Evolutionary conservation across 2,888 invertebrate genomes (phyloP).

Genomic region (Prostheceraeus crozeri): DNA sequence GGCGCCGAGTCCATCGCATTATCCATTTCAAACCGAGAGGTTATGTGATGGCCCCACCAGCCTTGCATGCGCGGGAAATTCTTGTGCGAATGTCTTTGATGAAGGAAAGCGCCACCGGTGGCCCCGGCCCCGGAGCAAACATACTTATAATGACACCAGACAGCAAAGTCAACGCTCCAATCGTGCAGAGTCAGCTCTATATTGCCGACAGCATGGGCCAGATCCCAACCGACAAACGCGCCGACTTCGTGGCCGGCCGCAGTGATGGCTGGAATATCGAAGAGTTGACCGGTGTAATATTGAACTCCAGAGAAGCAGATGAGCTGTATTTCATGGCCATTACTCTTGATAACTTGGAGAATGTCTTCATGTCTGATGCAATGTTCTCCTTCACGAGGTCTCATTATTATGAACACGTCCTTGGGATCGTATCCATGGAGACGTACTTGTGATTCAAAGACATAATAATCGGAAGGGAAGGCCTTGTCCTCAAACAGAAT

Average conservation of each 20-base stretch:
- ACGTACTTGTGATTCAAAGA: conserved; percentile 60
- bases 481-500: conserved; percentile 61
- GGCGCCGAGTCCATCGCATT: conserved; percentile 58
- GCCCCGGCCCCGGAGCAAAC: conserved; percentile 59
- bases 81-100: conserved; percentile 55
- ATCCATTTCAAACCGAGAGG: conserved; percentile 60
- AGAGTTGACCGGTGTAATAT: conserved; percentile 62
- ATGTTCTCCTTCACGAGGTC: conserved; percentile 57
- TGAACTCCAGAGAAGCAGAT: conserved; percentile 61
- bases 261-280: conserved; percentile 60
- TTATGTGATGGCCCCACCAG: conserved; percentile 61
- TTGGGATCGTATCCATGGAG: conserved; percentile 58
- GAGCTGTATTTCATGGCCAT: conserved; percentile 60
- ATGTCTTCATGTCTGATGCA: conserved; percentile 59
- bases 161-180: conserved; percentile 63
- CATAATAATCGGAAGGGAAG: conserved; percentile 63
- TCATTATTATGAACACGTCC: conserved; percentile 56
- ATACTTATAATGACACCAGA: conserved; percentile 63
- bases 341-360: conserved; percentile 56
- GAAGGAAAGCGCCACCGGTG: conserved; percentile 59
- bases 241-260: conserved; percentile 59
- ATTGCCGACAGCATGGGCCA: conserved; percentile 63
- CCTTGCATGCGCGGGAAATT: conserved; percentile 58
- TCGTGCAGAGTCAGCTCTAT: conserved; percentile 60
- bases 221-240: conserved; percentile 62